Conservation (phyloP, 92 coral and sea anemone species). For the Epizoanthus illoricatus region DNA sequence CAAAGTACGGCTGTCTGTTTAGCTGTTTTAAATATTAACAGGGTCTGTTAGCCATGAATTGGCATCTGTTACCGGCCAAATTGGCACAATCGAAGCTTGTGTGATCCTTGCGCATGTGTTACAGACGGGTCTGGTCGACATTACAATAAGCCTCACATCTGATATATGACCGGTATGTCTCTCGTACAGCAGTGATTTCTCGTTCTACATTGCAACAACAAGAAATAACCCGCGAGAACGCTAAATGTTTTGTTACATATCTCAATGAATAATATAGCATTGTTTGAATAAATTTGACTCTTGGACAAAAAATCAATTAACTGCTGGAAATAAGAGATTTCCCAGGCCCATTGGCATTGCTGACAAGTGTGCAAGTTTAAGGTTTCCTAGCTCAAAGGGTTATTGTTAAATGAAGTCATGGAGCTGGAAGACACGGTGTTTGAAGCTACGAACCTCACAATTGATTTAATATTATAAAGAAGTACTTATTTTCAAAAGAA, state of each 20-base stretch:
- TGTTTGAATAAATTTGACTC: too few relatives aligned
- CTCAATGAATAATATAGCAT: too few relatives aligned
- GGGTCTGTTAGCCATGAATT: constrained; percentile 18
- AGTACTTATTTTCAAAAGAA: neutral
- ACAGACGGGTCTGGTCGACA: constrained; percentile 10
- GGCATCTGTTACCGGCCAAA: constrained; percentile 4
- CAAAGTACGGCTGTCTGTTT: constrained; percentile 15
- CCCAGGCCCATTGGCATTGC: neutral
- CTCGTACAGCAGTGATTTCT: neutral
- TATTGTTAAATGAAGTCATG: constrained; percentile 7
- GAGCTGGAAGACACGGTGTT: neutral
- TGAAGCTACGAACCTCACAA: neutral
- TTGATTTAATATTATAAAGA: neutral
- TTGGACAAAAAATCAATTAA: neutral
- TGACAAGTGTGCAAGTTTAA: constrained; percentile 5
- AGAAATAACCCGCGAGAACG: neutral
- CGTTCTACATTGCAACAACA: neutral
- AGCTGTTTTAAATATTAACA: constrained; percentile 32
- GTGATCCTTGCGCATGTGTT: constrained; percentile 27
- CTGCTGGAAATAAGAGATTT: neutral
- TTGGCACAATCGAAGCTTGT: constrained; percentile 36
- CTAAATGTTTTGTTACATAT: too few relatives aligned
- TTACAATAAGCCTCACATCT: constrained; percentile 32
- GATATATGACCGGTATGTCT: constrained; percentile 21
- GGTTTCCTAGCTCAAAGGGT: constrained; percentile 31